Evolutionary conservation across 1,140 invertebrate genomes (phyloP).

Genomic region (Calliphora vicina): DNA sequence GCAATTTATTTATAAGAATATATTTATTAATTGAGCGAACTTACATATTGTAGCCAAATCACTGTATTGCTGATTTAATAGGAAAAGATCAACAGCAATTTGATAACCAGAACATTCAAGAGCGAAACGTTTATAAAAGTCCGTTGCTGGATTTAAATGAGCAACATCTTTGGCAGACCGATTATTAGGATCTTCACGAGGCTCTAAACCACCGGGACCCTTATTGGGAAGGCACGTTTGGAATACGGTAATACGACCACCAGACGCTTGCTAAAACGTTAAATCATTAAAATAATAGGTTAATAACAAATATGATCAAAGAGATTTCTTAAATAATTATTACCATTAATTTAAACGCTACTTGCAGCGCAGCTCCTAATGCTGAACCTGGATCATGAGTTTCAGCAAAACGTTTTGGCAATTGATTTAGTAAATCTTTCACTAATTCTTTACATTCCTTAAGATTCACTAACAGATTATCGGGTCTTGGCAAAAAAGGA

Average conservation of each 20-base stretch:
- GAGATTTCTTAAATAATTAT: constrained; percentile 37
- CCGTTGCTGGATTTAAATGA: constrained; percentile 92
- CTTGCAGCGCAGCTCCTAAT: constrained; percentile 91
- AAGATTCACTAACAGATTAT: constrained; percentile 92
- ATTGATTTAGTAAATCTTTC: constrained; percentile 78
- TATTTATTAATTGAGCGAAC: no score
- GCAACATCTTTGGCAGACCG: constrained; percentile 81
- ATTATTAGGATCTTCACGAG: constrained; percentile 87
- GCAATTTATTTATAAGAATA: no score
- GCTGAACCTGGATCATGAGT: constrained; percentile 80
- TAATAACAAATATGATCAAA: constrained; percentile 32
- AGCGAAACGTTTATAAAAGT: constrained; percentile 97
- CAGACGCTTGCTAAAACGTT: constrained; percentile 78
- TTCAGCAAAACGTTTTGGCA: constrained; percentile 81
- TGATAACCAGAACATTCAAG: constrained; percentile 96
- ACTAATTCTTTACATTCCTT: constrained; percentile 84
- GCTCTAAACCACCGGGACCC: constrained; percentile 86
- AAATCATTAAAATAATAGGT: not conserved
- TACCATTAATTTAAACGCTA: constrained; percentile 91
- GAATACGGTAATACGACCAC: constrained; percentile 94
- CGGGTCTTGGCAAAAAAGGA: constrained; percentile 86
- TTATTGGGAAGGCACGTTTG: constrained; percentile 90
- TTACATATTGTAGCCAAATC: constrained; percentile 93
- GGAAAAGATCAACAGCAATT: constrained; percentile 94
- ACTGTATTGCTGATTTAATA: constrained; percentile 91